Evolutionary conservation across 2,113 vertebrate species (phyloP), one percentile per base, ranked within the genome.

Genomic region (Pteruthius melanotis): DNA sequence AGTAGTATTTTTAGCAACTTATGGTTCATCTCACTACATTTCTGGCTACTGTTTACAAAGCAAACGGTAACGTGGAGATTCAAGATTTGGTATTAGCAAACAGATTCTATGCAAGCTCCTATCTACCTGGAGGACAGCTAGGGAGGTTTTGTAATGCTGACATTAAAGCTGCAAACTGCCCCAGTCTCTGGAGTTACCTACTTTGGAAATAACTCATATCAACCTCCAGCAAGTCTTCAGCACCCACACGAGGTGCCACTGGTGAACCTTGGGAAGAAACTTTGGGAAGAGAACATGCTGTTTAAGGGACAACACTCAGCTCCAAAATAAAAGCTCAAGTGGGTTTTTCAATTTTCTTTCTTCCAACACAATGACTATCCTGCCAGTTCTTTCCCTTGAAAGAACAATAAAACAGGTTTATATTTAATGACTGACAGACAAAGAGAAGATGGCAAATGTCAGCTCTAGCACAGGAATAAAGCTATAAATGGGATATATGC

Each of bases 51-150:
- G 28, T 64, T 80, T 88, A 74, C 22, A 68, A 81, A 70, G 12
- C 20, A 49, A 85, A 68, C 1, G 15, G 5, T 31, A 66, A 87
- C 0, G 0, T 13, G 13, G 35, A 84, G 24, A 52, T 52, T 27
- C 42, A 70, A 89, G 23, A 42, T 22, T 18, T 30, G 65, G 26
- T 28, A 49, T 28, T 26, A 50, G 49, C 60, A 33, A 80, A 66
- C 20, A 52, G 30, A 60, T 72, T 54, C 22, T 44, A 10, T 11
- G 24, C 31, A 39, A 27, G 24, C 15, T 69, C 37, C 42, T 15
- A 56, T 7, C 21, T 22, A 69, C 23, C 39, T 21, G 33, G 15
- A 28, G 7, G 27, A 66, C 20, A 89, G 11, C 27, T 12, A 52
- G 35, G 2, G 23, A 87, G 23, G 28, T 52, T 66, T 7, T 21